These are phyloP conservation scores for Maccullochella peelii DNA, from an alignment of 2,113 vertebrate species.

Conservation along the genomic window DNA sequence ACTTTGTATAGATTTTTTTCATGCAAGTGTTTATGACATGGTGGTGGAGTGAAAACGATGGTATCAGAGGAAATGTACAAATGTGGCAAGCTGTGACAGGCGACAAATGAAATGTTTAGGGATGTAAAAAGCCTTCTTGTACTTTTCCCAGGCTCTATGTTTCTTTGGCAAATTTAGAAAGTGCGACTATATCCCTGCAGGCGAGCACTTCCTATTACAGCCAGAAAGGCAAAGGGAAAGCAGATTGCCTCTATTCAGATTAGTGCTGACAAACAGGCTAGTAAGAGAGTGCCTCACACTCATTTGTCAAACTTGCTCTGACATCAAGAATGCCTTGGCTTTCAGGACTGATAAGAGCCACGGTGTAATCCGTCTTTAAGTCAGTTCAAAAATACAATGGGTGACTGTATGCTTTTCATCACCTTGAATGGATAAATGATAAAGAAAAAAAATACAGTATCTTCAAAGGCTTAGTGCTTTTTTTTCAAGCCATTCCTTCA, in stretches of 20 bases:
- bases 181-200: slow-evolving; percentile 7
- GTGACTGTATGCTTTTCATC: slow-evolving; percentile 67
- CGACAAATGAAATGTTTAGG: slow-evolving; percentile 11
- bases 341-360: slow-evolving; percentile 69
- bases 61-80: background rate
- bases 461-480: slow-evolving; percentile 10
- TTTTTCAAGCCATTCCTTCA: background rate
- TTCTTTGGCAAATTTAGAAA: slow-evolving; percentile 15
- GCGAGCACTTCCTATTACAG: background rate
- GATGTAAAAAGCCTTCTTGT: slow-evolving; percentile 18
- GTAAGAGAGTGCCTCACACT: slow-evolving; percentile 49
- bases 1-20: slow-evolving; percentile 5
- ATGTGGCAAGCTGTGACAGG: slow-evolving; percentile 4
- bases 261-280: slow-evolving; percentile 66
- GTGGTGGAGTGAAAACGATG: slow-evolving; percentile 3
- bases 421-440: slow-evolving; percentile 56
- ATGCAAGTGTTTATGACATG: slow-evolving; percentile 27
- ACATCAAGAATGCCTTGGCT: slow-evolving; percentile 70
- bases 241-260: slow-evolving; percentile 60
- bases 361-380: slow-evolving; percentile 67
- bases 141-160: slow-evolving; percentile 21
- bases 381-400: slow-evolving; percentile 59
- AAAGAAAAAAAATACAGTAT: slow-evolving; percentile 17
- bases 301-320: slow-evolving; percentile 73
- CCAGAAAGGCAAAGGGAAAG: slow-evolving; percentile 12